Base-by-base conservation (phyloP, 2,797 vertebrate species). In the Leuciscus waleckii region DNA sequence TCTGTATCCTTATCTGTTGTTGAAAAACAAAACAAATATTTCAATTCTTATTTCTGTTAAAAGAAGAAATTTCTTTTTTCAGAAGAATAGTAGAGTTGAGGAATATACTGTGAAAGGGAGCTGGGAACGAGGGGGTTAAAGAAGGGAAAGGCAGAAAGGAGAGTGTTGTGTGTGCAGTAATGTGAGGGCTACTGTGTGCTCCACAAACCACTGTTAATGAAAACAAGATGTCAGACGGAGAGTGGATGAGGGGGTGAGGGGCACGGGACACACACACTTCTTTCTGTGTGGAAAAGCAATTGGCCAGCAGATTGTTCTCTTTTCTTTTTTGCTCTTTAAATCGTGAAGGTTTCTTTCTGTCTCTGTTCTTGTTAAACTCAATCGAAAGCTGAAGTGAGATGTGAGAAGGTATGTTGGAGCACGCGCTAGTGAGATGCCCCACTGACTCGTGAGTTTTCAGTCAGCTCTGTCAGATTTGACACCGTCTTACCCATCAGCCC, bases 131-230 rank as follows among this genome's bases (percentile, higher is more conserved):
- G 0, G 19, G 79, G 39, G 16, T 56, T n/a, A 79, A 23, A 86
- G 79, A 81, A 41, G 32, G 7, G 69, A 17, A 37, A 35, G 0
- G n/a, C 14, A 23, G 67, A 83, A 54, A 79, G 23, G 43, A 65
- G 21, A 67, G 74, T 37, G 65, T 51, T 75, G 71, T 56, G 46
- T 29, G 67, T 89, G 88, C 81, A 90, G 93, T 93, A 92, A 93
- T 93, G 92, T 92, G 93, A 95, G 93, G 89, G 91, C 95, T 93
- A 94, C 93, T 93, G 94, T 95, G 90, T 89, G 89, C 89, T 92
- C 89, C 90, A 86, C 94, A 93, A 92, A 92, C 89, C 85, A 76
- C 90, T 91, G 90, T 85, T 95, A 95, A 95, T 95, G 93, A 94
- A 93, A 94, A 95, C 94, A 95, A 95, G 94, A 95, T 95, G 94